A percentile compares a stretch with the other conserved stretches of the same genome.
phyloP scores from a whole-genome alignment of 2,888 invertebrate species.

The Ectemnius cavifrons region DNA sequence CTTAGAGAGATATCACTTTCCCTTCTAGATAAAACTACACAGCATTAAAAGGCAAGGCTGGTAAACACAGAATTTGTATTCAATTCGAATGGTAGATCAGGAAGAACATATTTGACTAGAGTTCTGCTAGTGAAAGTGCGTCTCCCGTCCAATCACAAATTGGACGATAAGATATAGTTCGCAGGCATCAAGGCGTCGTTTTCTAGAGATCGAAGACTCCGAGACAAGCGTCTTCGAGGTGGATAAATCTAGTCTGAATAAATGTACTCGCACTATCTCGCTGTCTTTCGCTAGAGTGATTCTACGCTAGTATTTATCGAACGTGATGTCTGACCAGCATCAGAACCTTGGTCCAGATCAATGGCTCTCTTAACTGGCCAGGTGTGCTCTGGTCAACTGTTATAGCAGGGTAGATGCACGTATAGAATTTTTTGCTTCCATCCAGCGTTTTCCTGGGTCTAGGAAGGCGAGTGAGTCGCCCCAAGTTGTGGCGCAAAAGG shows the following conservation, averaged over 20 bases:
- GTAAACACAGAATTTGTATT: background rate
- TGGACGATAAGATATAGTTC: conserved; percentile 62
- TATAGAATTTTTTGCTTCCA: conserved; percentile 20
- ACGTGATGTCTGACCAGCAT: conserved; percentile 47
- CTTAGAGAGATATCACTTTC: background rate
- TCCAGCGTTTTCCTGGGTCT: conserved; percentile 22
- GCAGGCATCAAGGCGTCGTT: conserved; percentile 18
- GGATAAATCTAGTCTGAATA: conserved; percentile 32
- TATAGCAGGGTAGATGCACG: conserved; percentile 15
- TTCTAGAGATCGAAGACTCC: conserved; percentile 10
- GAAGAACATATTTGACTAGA: conserved; percentile 44
- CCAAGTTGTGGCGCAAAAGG: conserved; percentile 20
- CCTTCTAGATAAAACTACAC: background rate
- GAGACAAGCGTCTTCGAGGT: background rate
- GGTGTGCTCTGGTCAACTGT: conserved; percentile 56
- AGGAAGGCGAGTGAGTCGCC: conserved; percentile 9
- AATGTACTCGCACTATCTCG: conserved; percentile 20
- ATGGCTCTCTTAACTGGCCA: conserved; percentile 53
- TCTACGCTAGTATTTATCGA: conserved; percentile 32
- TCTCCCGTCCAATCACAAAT: conserved; percentile 33
- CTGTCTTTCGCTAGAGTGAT: background rate
- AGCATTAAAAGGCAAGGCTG: background rate
- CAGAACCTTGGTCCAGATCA: conserved; percentile 50
- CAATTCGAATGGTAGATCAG: too few relatives aligned
- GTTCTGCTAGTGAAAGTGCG: conserved; percentile 19